These are phyloP conservation scores for Rhaphigaster nebulosa DNA, from an alignment of 2,888 invertebrate species.

Conservation along the genomic window DNA sequence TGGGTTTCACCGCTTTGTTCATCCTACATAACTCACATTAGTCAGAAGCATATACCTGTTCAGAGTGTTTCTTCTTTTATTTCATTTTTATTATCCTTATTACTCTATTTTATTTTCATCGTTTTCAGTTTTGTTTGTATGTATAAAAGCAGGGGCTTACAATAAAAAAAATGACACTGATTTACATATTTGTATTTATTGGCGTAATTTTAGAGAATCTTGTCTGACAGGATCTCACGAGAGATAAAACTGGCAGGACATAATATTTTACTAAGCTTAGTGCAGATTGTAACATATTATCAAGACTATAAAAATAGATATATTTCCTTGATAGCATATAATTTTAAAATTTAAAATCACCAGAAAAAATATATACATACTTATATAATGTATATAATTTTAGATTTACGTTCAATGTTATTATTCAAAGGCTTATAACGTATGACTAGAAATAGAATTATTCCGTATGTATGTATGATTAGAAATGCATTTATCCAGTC, in stretches of 20 bases:
- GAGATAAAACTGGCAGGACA: conserved; percentile 12
- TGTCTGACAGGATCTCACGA: neutral
- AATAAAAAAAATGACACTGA: conserved; percentile 27
- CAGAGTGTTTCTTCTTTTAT: neutral
- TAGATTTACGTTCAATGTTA: neutral
- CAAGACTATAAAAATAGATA: neutral
- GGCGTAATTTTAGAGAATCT: conserved; percentile 11
- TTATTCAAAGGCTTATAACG: no score
- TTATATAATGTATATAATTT: no score
- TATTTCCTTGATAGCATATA: neutral
- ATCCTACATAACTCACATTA: conserved; percentile 31
- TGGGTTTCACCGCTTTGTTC: conserved; percentile 48
- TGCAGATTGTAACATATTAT: neutral
- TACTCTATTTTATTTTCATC: neutral
- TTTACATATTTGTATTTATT: conserved; percentile 44
- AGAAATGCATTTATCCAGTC: no score
- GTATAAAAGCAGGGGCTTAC: neutral
- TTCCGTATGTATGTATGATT: no score
- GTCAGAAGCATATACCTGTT: conserved; percentile 41
- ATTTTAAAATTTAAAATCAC: neutral
- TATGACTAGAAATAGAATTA: no score
- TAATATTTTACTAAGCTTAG: neutral
- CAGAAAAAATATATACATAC: neutral
- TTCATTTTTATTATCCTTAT: neutral
- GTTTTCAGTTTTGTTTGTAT: neutral